Evolutionary conservation across 2,888 invertebrate species (phyloP).

Genomic region (Barypeithes pellucidus): DNA sequence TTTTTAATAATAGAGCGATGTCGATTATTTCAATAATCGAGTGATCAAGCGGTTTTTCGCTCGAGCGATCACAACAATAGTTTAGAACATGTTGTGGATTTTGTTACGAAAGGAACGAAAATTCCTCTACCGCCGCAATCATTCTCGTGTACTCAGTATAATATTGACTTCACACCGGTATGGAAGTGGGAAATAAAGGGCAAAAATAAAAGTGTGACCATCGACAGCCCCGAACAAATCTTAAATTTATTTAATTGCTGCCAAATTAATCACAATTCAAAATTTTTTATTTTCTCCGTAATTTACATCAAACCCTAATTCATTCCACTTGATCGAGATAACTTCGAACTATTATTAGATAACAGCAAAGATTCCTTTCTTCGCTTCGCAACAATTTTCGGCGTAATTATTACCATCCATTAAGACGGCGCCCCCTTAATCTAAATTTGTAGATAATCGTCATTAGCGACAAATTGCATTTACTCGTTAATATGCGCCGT

Average conservation of each 20-base stretch:
- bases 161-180: slow-evolving; percentile 98
- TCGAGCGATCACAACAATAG: no score
- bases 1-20: no score
- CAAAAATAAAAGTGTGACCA: slow-evolving; percentile 68
- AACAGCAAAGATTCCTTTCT: slow-evolving; percentile 40
- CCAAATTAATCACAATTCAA: not conserved
- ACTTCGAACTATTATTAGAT: slow-evolving; percentile 31
- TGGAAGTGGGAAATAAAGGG: slow-evolving; percentile 97
- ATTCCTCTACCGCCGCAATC: slow-evolving; percentile 81
- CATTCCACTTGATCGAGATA: slow-evolving; percentile 29
- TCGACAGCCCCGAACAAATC: no score
- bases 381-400: slow-evolving; percentile 37
- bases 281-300: slow-evolving; percentile 21
- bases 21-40: no score
- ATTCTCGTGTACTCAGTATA: slow-evolving; percentile 97
- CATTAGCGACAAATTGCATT: slow-evolving; percentile 43
- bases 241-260: not conserved
- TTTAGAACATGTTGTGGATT: slow-evolving; percentile 96
- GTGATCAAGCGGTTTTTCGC: no score
- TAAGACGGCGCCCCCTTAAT: slow-evolving; percentile 39
- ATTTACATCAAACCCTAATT: slow-evolving; percentile 32
- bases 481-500: slow-evolving; percentile 36
- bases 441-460: slow-evolving; percentile 41
- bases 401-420: slow-evolving; percentile 36
- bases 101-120: slow-evolving; percentile 89